Evolutionary conservation across 2,888 invertebrate genomes (phyloP).

Genomic region (Elmis aenea): DNA sequence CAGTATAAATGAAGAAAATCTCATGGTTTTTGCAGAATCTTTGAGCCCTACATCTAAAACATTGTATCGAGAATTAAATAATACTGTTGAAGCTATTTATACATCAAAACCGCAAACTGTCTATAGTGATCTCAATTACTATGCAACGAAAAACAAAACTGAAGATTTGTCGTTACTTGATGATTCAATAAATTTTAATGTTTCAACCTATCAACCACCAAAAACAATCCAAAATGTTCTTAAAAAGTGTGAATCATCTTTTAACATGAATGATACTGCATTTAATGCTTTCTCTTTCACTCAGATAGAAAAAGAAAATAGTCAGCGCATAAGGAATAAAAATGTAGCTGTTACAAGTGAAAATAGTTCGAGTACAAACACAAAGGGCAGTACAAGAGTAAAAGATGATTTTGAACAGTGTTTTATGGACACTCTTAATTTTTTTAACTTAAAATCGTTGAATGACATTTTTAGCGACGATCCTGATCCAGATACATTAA

Average conservation of each 20-base stretch:
- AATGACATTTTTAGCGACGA: constrained; percentile 22
- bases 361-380: too few relatives aligned
- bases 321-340: too few relatives aligned
- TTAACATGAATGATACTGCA: constrained; percentile 11
- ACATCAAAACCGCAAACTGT: too few relatives aligned
- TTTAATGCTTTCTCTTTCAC: constrained; percentile 20
- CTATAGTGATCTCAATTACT: too few relatives aligned
- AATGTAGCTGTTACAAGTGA: too few relatives aligned
- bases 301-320: constrained; percentile 17
- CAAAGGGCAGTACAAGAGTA: too few relatives aligned
- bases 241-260: constrained; percentile 7
- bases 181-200: neutral
- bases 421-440: too few relatives aligned
- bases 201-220: neutral
- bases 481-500: constrained; percentile 16
- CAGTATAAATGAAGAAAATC: constrained; percentile 28
- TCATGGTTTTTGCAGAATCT: constrained; percentile 26
- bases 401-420: too few relatives aligned
- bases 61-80: too few relatives aligned
- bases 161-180: neutral
- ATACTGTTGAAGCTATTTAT: too few relatives aligned
- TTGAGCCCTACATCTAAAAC: constrained; percentile 19
- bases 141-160: too few relatives aligned
- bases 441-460: constrained; percentile 28
- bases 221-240: constrained; percentile 3